Conservation (phyloP, 53 echinoderm and acorn worm genomes). For the Holothuria scabra region DNA sequence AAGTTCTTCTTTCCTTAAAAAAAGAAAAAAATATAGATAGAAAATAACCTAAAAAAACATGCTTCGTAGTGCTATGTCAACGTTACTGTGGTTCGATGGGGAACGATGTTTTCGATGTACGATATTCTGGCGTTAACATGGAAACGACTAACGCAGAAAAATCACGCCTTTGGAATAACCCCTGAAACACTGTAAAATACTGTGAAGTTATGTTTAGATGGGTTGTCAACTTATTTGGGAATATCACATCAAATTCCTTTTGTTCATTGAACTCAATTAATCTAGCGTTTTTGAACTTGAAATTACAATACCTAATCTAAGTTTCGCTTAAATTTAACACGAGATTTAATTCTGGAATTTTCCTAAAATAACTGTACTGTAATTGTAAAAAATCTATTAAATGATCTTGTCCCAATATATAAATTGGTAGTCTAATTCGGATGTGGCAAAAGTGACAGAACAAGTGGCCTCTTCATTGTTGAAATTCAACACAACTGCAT, state of each 20-base stretch:
- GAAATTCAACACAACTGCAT: constrained; percentile 28
- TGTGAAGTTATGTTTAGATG: not conserved
- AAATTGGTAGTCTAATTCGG: constrained; percentile 21
- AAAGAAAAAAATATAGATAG: constrained; percentile 6
- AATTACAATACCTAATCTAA: not conserved
- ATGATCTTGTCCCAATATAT: not conserved
- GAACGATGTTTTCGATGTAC: not conserved
- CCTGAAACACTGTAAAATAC: constrained; percentile 14
- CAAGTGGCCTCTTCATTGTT: constrained; percentile 27
- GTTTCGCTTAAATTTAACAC: not conserved
- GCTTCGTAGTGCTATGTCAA: constrained; percentile 16
- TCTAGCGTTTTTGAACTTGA: not conserved
- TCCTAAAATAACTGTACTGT: not conserved
- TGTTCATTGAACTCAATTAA: not conserved
- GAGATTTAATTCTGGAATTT: not conserved
- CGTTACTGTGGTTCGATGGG: not conserved
- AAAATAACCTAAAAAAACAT: constrained; percentile 25
- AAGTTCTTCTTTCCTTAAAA: constrained; percentile 25
- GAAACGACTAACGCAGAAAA: constrained; percentile 13
- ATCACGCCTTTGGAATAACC: constrained; percentile 3
- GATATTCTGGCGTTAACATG: not conserved
- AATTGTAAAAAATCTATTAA: not conserved
- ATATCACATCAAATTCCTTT: not conserved
- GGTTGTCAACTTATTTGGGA: not conserved
- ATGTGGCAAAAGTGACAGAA: constrained; percentile 11